These are phyloP conservation scores for Morus bassanus DNA, from an alignment of 2,797 vertebrate genomes.

Conservation along the genomic window DNA sequence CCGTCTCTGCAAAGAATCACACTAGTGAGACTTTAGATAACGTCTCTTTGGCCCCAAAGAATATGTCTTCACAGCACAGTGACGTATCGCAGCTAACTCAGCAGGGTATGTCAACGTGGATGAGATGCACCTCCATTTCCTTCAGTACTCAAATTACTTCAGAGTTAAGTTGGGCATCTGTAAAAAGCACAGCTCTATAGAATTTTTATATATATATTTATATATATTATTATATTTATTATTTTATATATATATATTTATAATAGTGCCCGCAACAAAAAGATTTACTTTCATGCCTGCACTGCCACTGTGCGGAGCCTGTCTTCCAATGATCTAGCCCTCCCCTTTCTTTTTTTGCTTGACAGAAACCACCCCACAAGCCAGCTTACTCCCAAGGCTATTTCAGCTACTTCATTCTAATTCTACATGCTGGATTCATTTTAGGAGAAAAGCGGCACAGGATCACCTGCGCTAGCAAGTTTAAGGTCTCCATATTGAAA, in stretches of 20 bases:
- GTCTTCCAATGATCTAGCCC: rapidly evolving
- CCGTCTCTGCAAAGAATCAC: neutral
- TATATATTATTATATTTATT: no score
- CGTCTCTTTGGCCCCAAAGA: neutral
- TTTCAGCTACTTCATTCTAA: neutral
- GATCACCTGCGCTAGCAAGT: neutral
- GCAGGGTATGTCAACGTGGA: rapidly evolving
- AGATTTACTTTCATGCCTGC: neutral
- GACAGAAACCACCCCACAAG: neutral
- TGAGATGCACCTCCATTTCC: neutral
- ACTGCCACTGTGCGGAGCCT: neutral
- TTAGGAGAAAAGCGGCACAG: neutral
- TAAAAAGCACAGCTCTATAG: neutral
- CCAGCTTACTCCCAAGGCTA: neutral
- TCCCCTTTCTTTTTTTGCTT: neutral
- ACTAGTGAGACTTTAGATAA: neutral
- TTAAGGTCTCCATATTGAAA: neutral
- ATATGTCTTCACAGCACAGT: rapidly evolving
- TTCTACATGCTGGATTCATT: neutral
- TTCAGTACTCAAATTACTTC: neutral
- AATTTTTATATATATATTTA: neutral
- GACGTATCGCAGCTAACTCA: neutral
- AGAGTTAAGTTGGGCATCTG: neutral
- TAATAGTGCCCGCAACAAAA: neutral
- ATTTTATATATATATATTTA: no score